Base-by-base conservation (phyloP, 1,140 invertebrate species). In the Orius insidiosus region DNA sequence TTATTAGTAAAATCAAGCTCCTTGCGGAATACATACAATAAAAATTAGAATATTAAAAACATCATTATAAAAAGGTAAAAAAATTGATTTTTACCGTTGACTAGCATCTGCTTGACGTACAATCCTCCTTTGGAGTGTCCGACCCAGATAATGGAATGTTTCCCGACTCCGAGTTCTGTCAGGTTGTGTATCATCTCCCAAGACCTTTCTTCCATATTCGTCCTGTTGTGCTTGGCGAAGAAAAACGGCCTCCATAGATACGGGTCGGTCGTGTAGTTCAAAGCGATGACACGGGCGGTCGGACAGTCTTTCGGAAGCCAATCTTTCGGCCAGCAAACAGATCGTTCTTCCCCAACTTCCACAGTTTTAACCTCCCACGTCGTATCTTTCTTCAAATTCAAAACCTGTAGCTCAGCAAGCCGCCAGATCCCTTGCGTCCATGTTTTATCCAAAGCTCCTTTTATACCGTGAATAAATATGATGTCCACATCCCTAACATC, bases 121-220 rank as follows among this genome's bases (percentile, higher is more conserved):
- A 80, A 57, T 0, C 77, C 77, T 0, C 77, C 77, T 55, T 79
- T 80, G 0, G 75, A 78, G 56, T 80, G 76, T 10, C 74, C 76
- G 5, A 78, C 76, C 72, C 76, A 79, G 6, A 78, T 62, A 35
- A 80, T 75, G 2, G 76, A 76, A 31, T 67, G 63, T 31, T 61
- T 56, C 0, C 77, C 77, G 3, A 78, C 74, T 0, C 68, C 69
- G 19, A 75, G 51, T 14, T 64, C 61, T 8, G 69, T 50, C 3
- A 80, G 59, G 46, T 75, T 66, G 5, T 66, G 60, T 43, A 71
- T 71, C 76, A 79, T 79, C 59, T 79, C 75, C 11, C 70, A 63
- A 5, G 75, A 69, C 52, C 76, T 60, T 51, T 76, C 69, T 30
- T 68, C 62, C 15, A 80, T 62, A 13, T 65, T 62, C 8, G 67